Evolutionary conservation across 2,797 vertebrate genomes (phyloP).

Genomic region (Cossypha niveicapilla): DNA sequence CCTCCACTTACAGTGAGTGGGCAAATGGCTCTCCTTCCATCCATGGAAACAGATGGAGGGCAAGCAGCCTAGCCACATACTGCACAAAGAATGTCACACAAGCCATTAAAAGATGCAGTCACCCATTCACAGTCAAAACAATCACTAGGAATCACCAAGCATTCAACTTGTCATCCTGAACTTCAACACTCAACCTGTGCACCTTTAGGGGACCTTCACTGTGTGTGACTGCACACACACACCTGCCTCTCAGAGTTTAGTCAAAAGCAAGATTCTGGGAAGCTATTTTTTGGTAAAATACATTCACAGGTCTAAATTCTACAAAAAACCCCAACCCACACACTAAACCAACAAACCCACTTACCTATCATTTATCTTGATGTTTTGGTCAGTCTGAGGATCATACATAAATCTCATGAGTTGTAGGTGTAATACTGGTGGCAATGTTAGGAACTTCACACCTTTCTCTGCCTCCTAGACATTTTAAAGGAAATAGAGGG

Average conservation of each 20-base stretch:
- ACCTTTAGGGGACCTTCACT: neutral
- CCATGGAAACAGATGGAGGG: neutral
- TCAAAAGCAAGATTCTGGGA: neutral
- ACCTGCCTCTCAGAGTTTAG: neutral
- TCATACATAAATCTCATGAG: slow-evolving; percentile 99
- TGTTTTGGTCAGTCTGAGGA: slow-evolving; percentile 99
- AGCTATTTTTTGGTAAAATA: neutral
- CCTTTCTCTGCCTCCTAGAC: slow-evolving; percentile 96
- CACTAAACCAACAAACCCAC: neutral
- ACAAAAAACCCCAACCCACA: neutral
- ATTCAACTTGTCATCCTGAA: neutral
- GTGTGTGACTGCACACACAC: rapidly evolving
- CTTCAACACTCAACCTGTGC: neutral
- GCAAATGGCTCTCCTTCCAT: neutral
- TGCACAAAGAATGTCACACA: neutral
- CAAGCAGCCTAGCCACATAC: neutral
- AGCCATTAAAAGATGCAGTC: neutral
- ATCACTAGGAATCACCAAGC: neutral
- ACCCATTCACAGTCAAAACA: neutral
- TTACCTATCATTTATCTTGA: slow-evolving; percentile 98
- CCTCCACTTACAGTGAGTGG: neutral
- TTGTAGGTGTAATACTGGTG: slow-evolving; percentile 95
- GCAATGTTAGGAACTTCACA: slow-evolving; percentile 96
- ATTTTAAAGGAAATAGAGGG: neutral
- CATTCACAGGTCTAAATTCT: neutral